Percentiles rank a stretch among this genome's conserved stretches.
These are phyloP conservation scores for Alcis repandata DNA, from an alignment of 2,888 invertebrate genomes.

Conservation along the genomic window DNA sequence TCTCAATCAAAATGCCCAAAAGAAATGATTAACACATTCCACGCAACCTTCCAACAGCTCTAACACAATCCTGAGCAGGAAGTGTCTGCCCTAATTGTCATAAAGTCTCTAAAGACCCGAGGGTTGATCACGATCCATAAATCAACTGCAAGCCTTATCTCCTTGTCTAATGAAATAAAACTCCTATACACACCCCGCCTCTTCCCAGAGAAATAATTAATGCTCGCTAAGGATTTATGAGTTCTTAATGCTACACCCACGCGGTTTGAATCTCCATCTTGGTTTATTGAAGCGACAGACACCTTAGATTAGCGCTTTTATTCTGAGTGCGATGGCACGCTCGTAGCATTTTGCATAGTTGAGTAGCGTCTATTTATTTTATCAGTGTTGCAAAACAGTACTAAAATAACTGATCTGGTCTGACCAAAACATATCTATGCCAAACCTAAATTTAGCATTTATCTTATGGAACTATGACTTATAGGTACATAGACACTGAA, in stretches of 20 bases:
- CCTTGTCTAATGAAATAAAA: slow-evolving; percentile 78
- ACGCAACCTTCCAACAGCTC: slow-evolving; percentile 8
- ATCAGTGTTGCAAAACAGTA: too few species aligned
- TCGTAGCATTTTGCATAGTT: neutral
- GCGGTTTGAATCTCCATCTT: slow-evolving; percentile 59
- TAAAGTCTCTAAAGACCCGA: slow-evolving; percentile 48
- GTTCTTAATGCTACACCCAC: slow-evolving; percentile 80
- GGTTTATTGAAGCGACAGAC: slow-evolving; percentile 59
- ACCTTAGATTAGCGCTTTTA: slow-evolving; percentile 45
- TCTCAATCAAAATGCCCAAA: slow-evolving; percentile 24
- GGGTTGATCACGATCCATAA: slow-evolving; percentile 69
- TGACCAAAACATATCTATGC: too few species aligned
- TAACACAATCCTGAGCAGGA: slow-evolving; percentile 50
- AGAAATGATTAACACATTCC: slow-evolving; percentile 17
- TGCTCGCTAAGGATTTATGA: slow-evolving; percentile 73
- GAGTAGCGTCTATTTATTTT: too few species aligned
- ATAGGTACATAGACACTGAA: too few species aligned
- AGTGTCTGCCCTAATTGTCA: slow-evolving; percentile 59
- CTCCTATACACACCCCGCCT: slow-evolving; percentile 56
- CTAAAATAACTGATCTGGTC: too few species aligned
- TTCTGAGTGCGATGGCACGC: neutral
- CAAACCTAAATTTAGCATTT: too few species aligned
- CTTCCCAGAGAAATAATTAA: slow-evolving; percentile 73
- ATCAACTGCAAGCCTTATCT: slow-evolving; percentile 73
- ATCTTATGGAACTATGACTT: too few species aligned